These are phyloP conservation scores for Prionailurus viverrinus DNA, from an alignment of 2,113 vertebrate species.

Conservation along the genomic window DNA sequence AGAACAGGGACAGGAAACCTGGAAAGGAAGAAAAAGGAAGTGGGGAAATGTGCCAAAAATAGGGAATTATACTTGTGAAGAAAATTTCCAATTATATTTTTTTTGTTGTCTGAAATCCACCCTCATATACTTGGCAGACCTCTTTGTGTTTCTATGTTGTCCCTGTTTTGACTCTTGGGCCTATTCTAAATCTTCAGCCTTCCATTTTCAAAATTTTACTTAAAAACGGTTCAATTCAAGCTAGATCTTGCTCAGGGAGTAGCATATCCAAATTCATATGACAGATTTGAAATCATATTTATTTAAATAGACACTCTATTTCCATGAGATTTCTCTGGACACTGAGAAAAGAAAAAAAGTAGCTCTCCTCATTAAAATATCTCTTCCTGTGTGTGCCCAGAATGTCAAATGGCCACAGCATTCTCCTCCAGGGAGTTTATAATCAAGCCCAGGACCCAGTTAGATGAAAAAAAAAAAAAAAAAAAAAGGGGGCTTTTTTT, in stretches of 20 bases:
- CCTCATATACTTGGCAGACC: neutral
- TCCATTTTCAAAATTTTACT: neutral
- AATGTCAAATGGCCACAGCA: constrained; percentile 35
- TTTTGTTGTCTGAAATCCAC: neutral
- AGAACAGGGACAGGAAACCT: neutral
- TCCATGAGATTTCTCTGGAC: constrained; percentile 56
- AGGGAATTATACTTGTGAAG: neutral
- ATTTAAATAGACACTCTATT: constrained; percentile 56
- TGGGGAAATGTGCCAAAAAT: neutral
- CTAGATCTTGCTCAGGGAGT: neutral
- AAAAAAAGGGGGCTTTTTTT: neutral
- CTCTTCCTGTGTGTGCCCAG: constrained; percentile 58
- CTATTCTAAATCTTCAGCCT: neutral
- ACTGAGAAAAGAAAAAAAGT: neutral
- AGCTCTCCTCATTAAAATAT: constrained; percentile 68
- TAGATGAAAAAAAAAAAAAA: constrained; percentile 37
- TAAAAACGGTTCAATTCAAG: neutral
- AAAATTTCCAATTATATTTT: neutral
- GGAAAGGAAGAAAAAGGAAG: neutral
- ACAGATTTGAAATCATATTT: constrained; percentile 45
- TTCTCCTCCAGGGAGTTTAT: constrained; percentile 67
- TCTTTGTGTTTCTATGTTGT: neutral
- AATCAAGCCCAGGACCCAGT: constrained; percentile 75
- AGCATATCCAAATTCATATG: neutral
- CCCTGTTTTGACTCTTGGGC: too few species aligned